Base-by-base conservation (phyloP, 2,797 vertebrate genomes). In the Rhadinocentrus ornatus region DNA sequence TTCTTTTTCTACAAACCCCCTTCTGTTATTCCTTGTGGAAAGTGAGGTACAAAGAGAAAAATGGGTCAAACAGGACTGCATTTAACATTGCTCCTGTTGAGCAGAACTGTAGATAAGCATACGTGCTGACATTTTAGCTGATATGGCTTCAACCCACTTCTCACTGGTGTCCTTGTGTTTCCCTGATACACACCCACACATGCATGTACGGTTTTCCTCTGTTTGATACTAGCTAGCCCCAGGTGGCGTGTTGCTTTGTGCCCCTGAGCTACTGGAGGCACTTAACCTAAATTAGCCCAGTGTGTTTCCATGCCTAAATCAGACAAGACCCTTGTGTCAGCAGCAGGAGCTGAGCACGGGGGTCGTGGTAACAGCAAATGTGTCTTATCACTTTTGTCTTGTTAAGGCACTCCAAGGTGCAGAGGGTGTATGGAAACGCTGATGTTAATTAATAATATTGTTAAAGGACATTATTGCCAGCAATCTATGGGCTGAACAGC, bases 261-360 rank as follows among this genome's bases (percentile, higher is more conserved):
- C 72, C 91, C 90, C 84, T 80, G 78, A 89, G 87, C 79, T 62
- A 88, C 86, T 72, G 61, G 70, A 88, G 83, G 71, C 92, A 92
- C 92, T 93, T 92, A 92, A 89, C 81, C 90, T 91, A 92, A 92
- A 93, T 93, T 84, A 89, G 81, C 80, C 81, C 64, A 61, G 82
- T 82, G 66, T 57, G 70, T 53, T 73, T 67, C 69, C 65, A 44
- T 56, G 75, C 39, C 72, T 72, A 64, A 86, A 84, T 77, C 71
- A 78, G 80, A 85, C 63, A 63, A 75, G 74, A 82, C n/a, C 53
- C 77, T 82, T 32, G 67, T 41, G 2, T 73, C 74, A 62, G 75
- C 74, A 63, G 57, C 63, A 18, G 3, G 67, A 82, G 81, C 80
- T 54, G 41, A 64, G 20, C 52, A 39, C 22, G n/a, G 58, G 66